Evolutionary conservation across 2,113 vertebrate species (phyloP).

Genomic region (Carlito syrichta): DNA sequence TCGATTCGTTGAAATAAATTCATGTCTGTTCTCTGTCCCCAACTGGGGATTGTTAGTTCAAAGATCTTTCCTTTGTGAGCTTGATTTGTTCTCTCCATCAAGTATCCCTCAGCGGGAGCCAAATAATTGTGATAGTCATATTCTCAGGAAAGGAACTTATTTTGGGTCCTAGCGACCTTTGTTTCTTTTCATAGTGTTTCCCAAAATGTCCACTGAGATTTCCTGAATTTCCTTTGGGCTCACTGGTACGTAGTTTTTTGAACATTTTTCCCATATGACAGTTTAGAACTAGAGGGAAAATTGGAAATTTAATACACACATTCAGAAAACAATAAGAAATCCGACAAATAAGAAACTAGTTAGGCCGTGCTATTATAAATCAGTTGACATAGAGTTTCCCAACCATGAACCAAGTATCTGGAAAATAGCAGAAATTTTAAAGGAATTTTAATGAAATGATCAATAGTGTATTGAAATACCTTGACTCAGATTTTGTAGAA

Average conservation of each 20-base stretch:
- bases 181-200: neutral
- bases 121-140: neutral
- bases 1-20: neutral
- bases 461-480: conserved; percentile 19
- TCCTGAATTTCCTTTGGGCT: neutral
- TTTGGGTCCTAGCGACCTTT: neutral
- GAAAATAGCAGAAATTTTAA: conserved; percentile 1
- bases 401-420: neutral
- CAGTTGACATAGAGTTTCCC: neutral
- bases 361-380: neutral
- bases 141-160: neutral
- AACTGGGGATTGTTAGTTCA: rapidly evolving
- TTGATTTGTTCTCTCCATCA: neutral
- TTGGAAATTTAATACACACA: neutral
- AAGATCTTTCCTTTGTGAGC: neutral
- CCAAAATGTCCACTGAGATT: neutral
- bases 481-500: conserved; percentile 3
- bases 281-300: neutral
- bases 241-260: neutral
- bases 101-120: neutral
- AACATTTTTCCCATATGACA: neutral
- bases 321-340: neutral
- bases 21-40: neutral
- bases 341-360: neutral
- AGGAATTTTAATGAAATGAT: conserved; percentile 38